A percentile compares a stretch with the other conserved stretches of the same genome.
These are phyloP conservation scores for Sclerurus mexicanus DNA, from an alignment of 2,113 vertebrate species.

Conservation along the genomic window DNA sequence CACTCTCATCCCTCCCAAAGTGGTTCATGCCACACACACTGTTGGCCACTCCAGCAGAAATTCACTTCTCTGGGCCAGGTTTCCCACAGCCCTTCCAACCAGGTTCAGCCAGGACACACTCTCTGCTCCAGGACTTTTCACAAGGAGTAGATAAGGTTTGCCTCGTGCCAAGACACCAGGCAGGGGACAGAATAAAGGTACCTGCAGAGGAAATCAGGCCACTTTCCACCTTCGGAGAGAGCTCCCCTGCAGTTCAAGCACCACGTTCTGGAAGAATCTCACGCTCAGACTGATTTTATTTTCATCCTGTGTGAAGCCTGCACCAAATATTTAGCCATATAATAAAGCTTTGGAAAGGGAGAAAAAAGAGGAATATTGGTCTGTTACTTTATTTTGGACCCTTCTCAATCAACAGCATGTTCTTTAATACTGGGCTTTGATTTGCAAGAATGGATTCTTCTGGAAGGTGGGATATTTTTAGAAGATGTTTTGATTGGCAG, in stretches of 20 bases:
- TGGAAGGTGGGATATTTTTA: slow-evolving; percentile 5
- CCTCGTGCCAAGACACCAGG: not conserved
- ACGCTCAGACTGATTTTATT: not conserved
- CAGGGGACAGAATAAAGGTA: not conserved
- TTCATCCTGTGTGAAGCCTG: not conserved
- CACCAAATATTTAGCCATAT: not conserved
- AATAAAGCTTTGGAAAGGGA: not conserved
- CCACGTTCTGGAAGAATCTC: not conserved
- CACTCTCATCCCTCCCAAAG: not conserved
- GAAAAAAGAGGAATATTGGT: not conserved
- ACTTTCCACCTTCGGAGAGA: not conserved
- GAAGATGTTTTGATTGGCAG: slow-evolving; percentile 5
- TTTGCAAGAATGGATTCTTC: not conserved
- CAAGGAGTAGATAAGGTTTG: not conserved
- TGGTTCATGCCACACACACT: not conserved
- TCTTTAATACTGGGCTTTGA: not conserved
- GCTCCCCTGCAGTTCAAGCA: not conserved
- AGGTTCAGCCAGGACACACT: slow-evolving; percentile 27
- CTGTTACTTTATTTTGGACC: not conserved
- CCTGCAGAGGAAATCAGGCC: not conserved
- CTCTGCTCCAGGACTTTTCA: not conserved
- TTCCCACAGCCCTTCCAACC: not conserved
- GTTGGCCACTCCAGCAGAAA: not conserved
- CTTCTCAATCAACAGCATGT: not conserved
- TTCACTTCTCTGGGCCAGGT: slow-evolving; percentile 6